Conservation (phyloP, 2,888 invertebrate genomes). For the Drosophila atroscutellata region DNA sequence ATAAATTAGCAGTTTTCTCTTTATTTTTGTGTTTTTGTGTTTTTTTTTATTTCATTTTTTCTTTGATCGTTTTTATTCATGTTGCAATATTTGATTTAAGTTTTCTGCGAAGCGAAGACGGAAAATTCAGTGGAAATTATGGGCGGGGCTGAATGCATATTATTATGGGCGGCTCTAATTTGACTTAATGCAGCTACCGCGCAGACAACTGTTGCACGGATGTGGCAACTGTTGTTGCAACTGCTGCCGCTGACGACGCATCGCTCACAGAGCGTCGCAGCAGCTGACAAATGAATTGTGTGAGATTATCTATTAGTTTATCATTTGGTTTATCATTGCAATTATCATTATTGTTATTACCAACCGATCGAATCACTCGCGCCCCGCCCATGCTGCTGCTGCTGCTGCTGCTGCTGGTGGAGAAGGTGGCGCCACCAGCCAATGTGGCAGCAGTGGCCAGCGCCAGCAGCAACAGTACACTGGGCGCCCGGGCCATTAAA, state of each 20-base stretch:
- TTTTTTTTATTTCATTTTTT: conserved; percentile 19
- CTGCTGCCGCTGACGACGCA: conserved; percentile 28
- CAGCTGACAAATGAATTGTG: conserved; percentile 38
- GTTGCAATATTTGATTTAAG: conserved; percentile 35
- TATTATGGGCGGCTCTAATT: conserved; percentile 30
- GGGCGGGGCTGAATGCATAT: conserved; percentile 57
- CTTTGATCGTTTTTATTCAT: conserved; percentile 14
- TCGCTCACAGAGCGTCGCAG: conserved; percentile 37
- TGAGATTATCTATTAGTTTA: conserved; percentile 13
- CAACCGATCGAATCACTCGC: conserved; percentile 38
- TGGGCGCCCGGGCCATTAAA: conserved; percentile 72
- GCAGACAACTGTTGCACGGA: conserved; percentile 51
- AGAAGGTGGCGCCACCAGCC: conserved; percentile 52
- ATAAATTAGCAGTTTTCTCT: conserved; percentile 60
- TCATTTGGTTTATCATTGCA: conserved; percentile 13
- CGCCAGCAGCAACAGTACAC: conserved; percentile 71
- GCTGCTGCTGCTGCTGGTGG: conserved; percentile 32
- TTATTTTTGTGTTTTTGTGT: conserved; percentile 14
- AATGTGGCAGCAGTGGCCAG: conserved; percentile 66
- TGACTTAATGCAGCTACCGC: conserved; percentile 81
- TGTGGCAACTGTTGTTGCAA: conserved; percentile 29
- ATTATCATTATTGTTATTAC: conserved; percentile 24
- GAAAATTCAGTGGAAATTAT: conserved; percentile 63
- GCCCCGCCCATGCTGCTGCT: conserved; percentile 43
- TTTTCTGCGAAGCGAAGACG: conserved; percentile 71